phyloP scores from a whole-genome alignment of 2,113 vertebrate species.

The Cygnus buccinator region DNA sequence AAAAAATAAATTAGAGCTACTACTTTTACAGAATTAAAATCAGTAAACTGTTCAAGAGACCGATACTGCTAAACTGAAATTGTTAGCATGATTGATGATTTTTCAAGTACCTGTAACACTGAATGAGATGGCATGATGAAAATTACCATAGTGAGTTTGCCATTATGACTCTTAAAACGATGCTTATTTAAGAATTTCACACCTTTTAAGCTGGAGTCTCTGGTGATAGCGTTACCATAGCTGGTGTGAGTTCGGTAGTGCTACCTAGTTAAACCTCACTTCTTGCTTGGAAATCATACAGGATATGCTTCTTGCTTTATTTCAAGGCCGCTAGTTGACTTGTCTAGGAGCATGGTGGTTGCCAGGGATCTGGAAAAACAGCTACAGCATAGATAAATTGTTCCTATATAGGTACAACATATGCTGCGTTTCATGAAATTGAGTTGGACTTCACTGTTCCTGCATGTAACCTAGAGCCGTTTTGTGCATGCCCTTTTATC shows the following conservation, averaged over 20 bases:
- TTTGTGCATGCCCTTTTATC: neutral
- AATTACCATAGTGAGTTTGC: neutral
- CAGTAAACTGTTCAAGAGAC: neutral
- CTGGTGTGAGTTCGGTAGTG: neutral
- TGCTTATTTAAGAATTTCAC: neutral
- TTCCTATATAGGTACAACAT: neutral
- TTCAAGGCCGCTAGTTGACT: neutral
- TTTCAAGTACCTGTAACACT: neutral
- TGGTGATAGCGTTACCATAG: neutral
- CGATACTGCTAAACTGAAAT: neutral
- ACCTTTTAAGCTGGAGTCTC: neutral
- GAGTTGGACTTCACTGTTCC: neutral
- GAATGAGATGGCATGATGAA: neutral
- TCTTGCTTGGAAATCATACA: neutral
- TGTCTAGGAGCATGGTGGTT: neutral
- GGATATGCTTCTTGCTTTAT: neutral
- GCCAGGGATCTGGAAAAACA: neutral
- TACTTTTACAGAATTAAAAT: slow-evolving; percentile 1
- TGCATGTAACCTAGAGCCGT: neutral
- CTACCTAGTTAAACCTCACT: neutral
- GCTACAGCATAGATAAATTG: neutral
- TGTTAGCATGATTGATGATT: neutral
- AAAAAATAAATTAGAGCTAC: neutral
- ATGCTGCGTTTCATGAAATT: neutral
- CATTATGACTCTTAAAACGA: neutral